Conservation (phyloP, 2,888 invertebrate species). For the Heliconius erato region DNA sequence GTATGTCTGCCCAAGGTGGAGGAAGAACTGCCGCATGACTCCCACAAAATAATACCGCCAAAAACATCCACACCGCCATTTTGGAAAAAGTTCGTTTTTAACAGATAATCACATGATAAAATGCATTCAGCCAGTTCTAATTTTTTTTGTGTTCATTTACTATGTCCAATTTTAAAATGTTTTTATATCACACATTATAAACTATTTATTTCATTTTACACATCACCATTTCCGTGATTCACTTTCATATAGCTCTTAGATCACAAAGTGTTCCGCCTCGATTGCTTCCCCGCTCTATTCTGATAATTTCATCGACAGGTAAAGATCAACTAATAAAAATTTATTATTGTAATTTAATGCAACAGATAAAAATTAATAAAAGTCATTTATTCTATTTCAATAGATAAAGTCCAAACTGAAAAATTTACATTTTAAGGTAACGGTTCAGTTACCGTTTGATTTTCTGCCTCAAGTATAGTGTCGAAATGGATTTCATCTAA, state of each 20-base stretch:
- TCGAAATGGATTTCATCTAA: constrained; percentile 71
- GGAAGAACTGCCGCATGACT: constrained; percentile 89
- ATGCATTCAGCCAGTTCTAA: constrained; percentile 1
- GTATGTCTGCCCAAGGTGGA: constrained; percentile 94
- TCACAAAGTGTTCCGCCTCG: constrained; percentile 43
- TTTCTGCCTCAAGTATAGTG: constrained; percentile 57
- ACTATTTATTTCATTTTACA: constrained; percentile 42
- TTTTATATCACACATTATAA: constrained; percentile 13
- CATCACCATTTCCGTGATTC: constrained; percentile 44
- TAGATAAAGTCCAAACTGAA: neutral
- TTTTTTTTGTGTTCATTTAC: constrained; percentile 12
- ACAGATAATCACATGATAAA: constrained; percentile 32
- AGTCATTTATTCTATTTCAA: neutral
- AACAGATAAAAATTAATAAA: neutral
- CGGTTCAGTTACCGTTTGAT: constrained; percentile 65
- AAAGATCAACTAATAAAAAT: constrained; percentile 26
- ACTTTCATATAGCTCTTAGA: constrained; percentile 46
- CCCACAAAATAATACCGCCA: constrained; percentile 75
- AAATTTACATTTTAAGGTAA: constrained; percentile 48
- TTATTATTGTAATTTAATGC: neutral
- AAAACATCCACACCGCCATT: constrained; percentile 77
- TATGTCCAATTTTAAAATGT: constrained; percentile 19
- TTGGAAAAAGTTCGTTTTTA: constrained; percentile 40
- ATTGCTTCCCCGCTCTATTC: constrained; percentile 42
- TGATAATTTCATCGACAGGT: constrained; percentile 41